phyloP scores from a whole-genome alignment of 2,113 vertebrate species.

The Caracal caracal region DNA sequence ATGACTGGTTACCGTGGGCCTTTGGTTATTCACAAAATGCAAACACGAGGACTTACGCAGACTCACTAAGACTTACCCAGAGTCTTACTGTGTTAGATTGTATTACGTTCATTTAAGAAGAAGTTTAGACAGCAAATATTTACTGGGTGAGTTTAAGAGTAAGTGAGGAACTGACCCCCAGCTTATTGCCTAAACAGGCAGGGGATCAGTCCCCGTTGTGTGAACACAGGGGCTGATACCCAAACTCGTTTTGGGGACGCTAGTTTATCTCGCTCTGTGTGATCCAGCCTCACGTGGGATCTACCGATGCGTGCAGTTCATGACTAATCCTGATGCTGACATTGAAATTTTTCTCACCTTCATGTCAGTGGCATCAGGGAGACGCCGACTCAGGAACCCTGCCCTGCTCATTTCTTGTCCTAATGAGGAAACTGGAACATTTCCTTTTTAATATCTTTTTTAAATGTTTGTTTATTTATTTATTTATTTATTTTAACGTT shows the following conservation, averaged over 20 bases:
- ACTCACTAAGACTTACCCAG: background rate
- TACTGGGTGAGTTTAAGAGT: background rate
- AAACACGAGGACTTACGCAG: background rate
- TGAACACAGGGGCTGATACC: background rate
- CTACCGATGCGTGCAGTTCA: background rate
- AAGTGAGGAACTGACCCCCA: background rate
- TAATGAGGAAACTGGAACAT: background rate
- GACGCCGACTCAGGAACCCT: background rate
- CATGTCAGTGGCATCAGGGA: background rate
- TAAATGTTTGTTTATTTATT: no score
- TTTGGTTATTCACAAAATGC: background rate
- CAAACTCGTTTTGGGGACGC: background rate
- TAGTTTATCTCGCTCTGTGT: background rate
- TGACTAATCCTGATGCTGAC: background rate
- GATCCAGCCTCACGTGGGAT: background rate
- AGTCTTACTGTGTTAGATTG: background rate
- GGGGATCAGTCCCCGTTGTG: accelerated
- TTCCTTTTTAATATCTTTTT: background rate
- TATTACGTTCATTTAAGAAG: background rate
- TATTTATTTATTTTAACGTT: no score
- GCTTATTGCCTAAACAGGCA: background rate
- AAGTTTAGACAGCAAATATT: background rate
- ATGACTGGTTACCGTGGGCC: background rate
- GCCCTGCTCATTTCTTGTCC: background rate
- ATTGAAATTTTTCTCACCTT: background rate